These are phyloP conservation scores for Neogale vison DNA, from an alignment of 2,113 vertebrate species.

Conservation along the genomic window DNA sequence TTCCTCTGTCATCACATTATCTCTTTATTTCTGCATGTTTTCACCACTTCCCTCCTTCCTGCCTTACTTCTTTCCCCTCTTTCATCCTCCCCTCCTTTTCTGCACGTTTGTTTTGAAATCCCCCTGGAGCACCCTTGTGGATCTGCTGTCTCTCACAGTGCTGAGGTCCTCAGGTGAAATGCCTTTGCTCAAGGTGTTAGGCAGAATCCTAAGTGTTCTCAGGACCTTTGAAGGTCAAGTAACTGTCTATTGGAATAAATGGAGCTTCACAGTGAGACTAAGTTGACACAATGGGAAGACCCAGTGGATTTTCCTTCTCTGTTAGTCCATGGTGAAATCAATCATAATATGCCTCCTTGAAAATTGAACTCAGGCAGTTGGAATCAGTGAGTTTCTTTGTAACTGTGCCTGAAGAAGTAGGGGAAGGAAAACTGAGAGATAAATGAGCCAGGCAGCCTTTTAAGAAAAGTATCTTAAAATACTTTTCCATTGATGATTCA, in stretches of 20 bases:
- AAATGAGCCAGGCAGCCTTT: background rate
- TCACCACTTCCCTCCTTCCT: background rate
- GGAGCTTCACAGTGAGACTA: background rate
- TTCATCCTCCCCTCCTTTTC: background rate
- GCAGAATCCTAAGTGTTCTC: background rate
- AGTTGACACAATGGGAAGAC: background rate
- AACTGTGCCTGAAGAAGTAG: background rate
- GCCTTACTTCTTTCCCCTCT: background rate
- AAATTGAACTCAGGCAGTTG: background rate
- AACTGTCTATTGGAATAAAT: constrained; percentile 5
- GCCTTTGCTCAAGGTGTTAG: background rate
- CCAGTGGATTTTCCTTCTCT: background rate
- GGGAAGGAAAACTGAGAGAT: background rate
- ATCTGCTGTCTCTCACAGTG: background rate
- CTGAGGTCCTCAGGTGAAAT: background rate
- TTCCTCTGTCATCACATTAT: background rate
- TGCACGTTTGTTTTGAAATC: background rate
- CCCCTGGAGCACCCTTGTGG: background rate
- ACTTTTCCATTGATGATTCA: background rate
- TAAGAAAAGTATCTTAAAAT: background rate
- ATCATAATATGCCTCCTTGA: background rate
- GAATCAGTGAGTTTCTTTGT: background rate
- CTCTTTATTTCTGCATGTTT: background rate
- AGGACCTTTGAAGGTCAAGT: background rate
- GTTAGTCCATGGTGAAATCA: background rate